These are phyloP conservation scores for Atethmia centrago DNA, from an alignment of 2,888 invertebrate species.

Conservation along the genomic window DNA sequence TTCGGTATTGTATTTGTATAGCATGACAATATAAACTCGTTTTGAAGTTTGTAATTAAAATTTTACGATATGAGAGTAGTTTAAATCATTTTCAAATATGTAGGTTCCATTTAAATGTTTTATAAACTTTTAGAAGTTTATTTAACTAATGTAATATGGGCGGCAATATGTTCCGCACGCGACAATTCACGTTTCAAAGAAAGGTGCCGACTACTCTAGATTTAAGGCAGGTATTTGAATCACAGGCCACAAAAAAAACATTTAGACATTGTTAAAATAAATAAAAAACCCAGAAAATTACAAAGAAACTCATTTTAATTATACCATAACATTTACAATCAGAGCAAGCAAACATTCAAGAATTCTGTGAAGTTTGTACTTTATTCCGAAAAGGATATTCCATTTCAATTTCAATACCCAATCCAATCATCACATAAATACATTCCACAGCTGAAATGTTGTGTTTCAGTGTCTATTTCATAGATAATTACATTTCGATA, in stretches of 20 bases:
- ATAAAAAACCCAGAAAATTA: not conserved
- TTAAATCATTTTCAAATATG: not conserved
- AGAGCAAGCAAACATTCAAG: not conserved
- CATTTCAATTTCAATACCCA: not conserved
- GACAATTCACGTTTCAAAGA: not conserved
- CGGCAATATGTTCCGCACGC: not conserved
- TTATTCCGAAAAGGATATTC: not conserved
- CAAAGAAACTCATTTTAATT: not conserved
- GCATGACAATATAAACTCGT: too few species aligned
- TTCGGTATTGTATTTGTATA: too few species aligned
- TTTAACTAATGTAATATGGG: not conserved
- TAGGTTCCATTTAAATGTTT: not conserved
- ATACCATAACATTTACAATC: not conserved
- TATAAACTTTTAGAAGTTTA: not conserved
- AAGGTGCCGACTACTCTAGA: not conserved
- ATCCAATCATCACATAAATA: conserved; percentile 12
- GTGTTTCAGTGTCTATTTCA: conserved; percentile 34
- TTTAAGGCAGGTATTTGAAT: not conserved
- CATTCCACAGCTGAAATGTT: conserved; percentile 14
- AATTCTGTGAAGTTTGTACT: not conserved
- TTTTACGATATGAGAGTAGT: too few species aligned
- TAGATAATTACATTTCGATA: conserved; percentile 52
- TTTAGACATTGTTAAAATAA: not conserved
- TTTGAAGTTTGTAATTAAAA: too few species aligned
- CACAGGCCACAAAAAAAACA: not conserved